phyloP scores from a whole-genome alignment of 2,888 invertebrate genomes.

The Dynastes grantii region DNA sequence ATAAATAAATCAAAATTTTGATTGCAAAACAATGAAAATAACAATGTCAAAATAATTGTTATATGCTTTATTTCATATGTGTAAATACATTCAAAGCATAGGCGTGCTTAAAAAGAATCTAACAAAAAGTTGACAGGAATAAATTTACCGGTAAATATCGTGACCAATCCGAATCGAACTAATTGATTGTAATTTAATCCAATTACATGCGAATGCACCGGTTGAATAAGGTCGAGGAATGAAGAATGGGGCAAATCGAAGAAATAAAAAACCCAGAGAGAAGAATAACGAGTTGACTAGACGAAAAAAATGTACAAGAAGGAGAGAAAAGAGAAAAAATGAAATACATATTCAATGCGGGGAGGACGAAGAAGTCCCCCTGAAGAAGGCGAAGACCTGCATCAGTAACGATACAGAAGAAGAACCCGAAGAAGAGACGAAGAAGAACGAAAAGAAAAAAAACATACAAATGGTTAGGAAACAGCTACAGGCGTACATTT shows the following conservation, averaged over 20 bases:
- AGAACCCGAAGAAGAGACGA: slow-evolving; percentile 10
- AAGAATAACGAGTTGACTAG: slow-evolving; percentile 36
- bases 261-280: slow-evolving; percentile 27
- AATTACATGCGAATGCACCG: slow-evolving; percentile 40
- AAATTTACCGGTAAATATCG: slow-evolving; percentile 44
- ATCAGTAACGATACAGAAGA: neutral
- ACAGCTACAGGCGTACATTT: slow-evolving; percentile 51
- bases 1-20: too few relatives aligned
- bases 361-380: slow-evolving; percentile 1
- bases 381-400: slow-evolving; percentile 1
- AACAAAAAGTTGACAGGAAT: neutral
- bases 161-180: slow-evolving; percentile 45
- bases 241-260: slow-evolving; percentile 10
- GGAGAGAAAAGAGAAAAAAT: neutral
- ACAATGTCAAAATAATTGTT: too few relatives aligned
- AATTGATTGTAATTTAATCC: slow-evolving; percentile 47
- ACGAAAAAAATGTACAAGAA: slow-evolving; percentile 15
- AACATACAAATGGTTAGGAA: slow-evolving; percentile 42
- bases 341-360: neutral
- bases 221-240: slow-evolving; percentile 22
- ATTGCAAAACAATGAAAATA: too few relatives aligned
- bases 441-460: slow-evolving; percentile 34
- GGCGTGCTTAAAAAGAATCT: too few relatives aligned
- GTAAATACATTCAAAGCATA: too few relatives aligned
- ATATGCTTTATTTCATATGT: too few relatives aligned